These are phyloP conservation scores for Ariolimax columbianus DNA, from an alignment of 2,888 invertebrate genomes.

Conservation along the genomic window DNA sequence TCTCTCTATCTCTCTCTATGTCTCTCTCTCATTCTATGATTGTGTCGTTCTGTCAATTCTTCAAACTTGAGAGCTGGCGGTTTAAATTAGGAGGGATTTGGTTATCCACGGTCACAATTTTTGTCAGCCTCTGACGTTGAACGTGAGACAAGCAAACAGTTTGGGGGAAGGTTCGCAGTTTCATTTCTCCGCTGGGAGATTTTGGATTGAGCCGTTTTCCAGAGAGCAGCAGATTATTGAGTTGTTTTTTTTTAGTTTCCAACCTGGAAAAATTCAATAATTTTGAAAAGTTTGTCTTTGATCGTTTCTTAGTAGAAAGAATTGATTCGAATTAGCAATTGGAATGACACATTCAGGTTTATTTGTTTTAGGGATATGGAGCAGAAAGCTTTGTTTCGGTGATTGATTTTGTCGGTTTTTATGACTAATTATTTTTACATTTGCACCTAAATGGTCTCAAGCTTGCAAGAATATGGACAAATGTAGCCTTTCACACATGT, in stretches of 20 bases:
- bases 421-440: too few relatives aligned
- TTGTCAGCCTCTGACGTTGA: not conserved
- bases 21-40: not conserved
- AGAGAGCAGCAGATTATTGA: not conserved
- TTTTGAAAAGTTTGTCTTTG: not conserved
- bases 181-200: constrained; percentile 12
- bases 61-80: not conserved
- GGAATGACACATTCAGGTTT: too few relatives aligned
- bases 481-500: too few relatives aligned
- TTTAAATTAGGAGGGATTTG: not conserved
- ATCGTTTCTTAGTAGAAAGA: not conserved
- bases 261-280: not conserved
- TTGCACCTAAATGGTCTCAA: too few relatives aligned
- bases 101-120: not conserved
- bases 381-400: too few relatives aligned
- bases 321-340: too few relatives aligned
- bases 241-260: not conserved
- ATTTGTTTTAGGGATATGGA: too few relatives aligned
- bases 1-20: not conserved
- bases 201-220: not conserved
- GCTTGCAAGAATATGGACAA: too few relatives aligned
- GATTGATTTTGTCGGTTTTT: too few relatives aligned
- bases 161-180: not conserved
- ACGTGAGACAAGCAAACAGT: not conserved
- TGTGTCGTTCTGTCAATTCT: not conserved